phyloP scores from a whole-genome alignment of 2,113 vertebrate genomes.

The Calyptommatus sinebrachiatus region DNA sequence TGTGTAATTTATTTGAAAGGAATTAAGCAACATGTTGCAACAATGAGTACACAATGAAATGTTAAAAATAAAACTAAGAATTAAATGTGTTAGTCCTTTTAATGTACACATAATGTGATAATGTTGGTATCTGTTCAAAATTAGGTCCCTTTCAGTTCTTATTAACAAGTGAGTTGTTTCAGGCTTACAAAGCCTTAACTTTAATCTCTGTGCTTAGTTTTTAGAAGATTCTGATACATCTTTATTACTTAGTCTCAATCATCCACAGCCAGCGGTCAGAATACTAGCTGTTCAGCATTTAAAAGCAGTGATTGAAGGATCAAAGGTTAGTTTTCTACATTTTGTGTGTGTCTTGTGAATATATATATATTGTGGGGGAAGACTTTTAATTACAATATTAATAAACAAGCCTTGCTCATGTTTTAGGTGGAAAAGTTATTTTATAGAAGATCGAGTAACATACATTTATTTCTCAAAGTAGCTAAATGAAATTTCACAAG shows the following conservation, averaged over 20 bases:
- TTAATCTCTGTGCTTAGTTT: constrained; percentile 73
- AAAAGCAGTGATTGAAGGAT: constrained; percentile 71
- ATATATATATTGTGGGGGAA: neutral
- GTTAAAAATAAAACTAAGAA: neutral
- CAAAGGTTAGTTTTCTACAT: constrained; percentile 75
- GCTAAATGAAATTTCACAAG: neutral
- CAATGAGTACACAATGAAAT: neutral
- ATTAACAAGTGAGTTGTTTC: neutral
- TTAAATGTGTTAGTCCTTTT: neutral
- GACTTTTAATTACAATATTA: neutral
- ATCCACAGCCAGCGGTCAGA: constrained; percentile 84
- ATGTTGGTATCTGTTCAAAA: neutral
- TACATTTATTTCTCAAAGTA: neutral
- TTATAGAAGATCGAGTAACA: neutral
- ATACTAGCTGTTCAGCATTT: constrained; percentile 85
- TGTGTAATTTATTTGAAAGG: neutral
- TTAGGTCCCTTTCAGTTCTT: neutral
- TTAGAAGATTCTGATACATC: constrained; percentile 86
- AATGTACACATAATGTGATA: neutral
- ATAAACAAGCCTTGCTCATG: neutral
- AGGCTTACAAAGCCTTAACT: constrained; percentile 27
- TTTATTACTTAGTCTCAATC: constrained; percentile 90
- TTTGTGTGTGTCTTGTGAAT: neutral
- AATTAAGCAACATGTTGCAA: neutral
- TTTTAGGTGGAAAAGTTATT: neutral